Evolutionary conservation across 2,113 vertebrate genomes (phyloP).

Genomic region (Hydrolagus affinis): DNA sequence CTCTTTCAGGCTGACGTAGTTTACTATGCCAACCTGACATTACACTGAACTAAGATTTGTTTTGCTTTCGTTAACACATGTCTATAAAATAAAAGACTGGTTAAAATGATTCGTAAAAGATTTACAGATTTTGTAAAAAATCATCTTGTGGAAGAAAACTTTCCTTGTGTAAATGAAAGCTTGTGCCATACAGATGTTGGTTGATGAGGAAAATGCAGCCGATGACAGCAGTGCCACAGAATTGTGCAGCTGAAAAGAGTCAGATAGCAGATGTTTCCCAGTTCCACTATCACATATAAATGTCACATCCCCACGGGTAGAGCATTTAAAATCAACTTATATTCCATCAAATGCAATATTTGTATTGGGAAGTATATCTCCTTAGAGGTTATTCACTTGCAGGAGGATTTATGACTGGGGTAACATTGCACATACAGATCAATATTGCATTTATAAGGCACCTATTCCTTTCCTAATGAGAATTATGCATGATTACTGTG

Average conservation of each 20-base stretch:
- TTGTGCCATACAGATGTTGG: background rate
- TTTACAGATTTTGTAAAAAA: background rate
- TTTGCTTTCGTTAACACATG: background rate
- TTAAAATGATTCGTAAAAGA: background rate
- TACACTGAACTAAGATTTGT: background rate
- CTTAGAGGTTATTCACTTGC: background rate
- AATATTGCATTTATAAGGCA: background rate
- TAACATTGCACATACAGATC: background rate
- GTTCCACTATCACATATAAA: background rate
- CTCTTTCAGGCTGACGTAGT: background rate
- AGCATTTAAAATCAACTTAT: background rate
- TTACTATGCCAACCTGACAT: background rate
- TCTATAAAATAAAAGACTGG: background rate
- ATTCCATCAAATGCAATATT: background rate
- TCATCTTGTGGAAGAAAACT: background rate
- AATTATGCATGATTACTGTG: background rate
- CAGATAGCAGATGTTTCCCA: background rate
- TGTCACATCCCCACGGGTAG: background rate
- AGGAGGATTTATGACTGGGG: background rate
- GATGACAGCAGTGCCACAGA: background rate
- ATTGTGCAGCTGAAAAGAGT: background rate
- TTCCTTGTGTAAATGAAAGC: background rate
- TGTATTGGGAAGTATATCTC: background rate
- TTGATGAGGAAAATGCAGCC: background rate
- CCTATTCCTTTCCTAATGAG: background rate